phyloP scores from a whole-genome alignment of 30 jellyfish, hydroid and myxozoan genomes.

The Sanderia malayensis region DNA sequence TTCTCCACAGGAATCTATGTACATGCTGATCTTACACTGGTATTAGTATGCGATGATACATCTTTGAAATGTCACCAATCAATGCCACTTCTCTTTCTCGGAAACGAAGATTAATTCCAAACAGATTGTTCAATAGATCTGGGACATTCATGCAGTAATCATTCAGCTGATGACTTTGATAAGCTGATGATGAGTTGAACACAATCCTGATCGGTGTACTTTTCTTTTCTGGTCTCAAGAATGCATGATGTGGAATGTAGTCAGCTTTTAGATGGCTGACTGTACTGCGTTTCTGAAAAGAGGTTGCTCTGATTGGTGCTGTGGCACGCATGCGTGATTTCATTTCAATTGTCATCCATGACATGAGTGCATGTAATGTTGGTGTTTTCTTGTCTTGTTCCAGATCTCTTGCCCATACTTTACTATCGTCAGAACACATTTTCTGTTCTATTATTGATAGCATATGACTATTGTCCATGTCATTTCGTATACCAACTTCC shows the following conservation, averaged over 20 bases:
- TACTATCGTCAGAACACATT: constrained; percentile 57
- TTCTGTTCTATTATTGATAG: constrained; percentile 63
- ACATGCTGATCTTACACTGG: constrained; percentile 60
- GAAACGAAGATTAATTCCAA: constrained; percentile 1
- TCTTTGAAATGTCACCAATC: constrained; percentile 45
- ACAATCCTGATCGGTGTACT: constrained; percentile 19
- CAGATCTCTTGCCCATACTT: constrained; percentile 38
- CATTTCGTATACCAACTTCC: too few species aligned
- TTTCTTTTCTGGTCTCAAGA: constrained; percentile 25
- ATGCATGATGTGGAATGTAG: constrained; percentile 19
- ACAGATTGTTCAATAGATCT: not conserved
- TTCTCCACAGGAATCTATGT: constrained; percentile 58
- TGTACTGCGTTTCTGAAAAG: too few species aligned
- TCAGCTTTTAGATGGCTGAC: too few species aligned
- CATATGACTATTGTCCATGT: constrained; percentile 61
- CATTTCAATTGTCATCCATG: not conserved
- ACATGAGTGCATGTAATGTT: not conserved
- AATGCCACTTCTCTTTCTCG: constrained; percentile 19
- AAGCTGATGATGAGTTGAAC: constrained; percentile 15
- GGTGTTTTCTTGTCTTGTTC: too few species aligned
- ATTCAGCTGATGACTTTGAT: not conserved
- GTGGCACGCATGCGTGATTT: not conserved
- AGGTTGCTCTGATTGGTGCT: constrained; percentile 4
- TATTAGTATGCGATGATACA: constrained; percentile 42
- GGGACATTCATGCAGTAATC: not conserved